A percentile compares a stretch with the other conserved stretches of the same genome.
Evolutionary conservation across 1,140 invertebrate genomes (phyloP).

Genomic region (Aphidius gifuensis): DNA sequence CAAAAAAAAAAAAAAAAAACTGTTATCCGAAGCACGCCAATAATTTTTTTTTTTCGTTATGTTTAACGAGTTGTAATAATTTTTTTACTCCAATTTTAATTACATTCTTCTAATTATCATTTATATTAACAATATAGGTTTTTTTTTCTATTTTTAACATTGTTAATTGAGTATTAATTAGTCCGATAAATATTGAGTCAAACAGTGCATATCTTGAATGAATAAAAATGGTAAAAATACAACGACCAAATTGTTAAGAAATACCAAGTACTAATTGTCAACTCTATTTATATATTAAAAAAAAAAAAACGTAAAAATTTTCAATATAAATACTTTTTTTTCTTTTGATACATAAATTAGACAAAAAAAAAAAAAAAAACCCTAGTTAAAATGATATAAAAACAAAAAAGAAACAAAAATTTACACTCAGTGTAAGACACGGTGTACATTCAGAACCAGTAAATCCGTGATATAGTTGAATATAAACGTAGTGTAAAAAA

Average conservation of each 20-base stretch:
- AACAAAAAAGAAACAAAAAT: constrained; percentile 1
- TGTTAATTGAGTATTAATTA: too few species aligned
- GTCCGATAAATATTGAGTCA: not conserved
- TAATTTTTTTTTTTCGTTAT: not conserved
- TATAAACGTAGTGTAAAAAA: constrained; percentile 16
- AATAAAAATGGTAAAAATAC: constrained; percentile 20
- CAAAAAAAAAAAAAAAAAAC: constrained; percentile 5
- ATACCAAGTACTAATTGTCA: constrained; percentile 20
- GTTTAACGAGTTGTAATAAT: too few species aligned
- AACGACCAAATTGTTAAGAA: constrained; percentile 29
- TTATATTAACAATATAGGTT: too few species aligned
- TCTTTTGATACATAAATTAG: too few species aligned
- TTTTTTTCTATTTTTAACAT: too few species aligned
- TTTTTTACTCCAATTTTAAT: too few species aligned
- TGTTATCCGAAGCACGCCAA: not conserved
- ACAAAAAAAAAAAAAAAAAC: too few species aligned
- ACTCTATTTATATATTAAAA: constrained; percentile 14
- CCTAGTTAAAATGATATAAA: not conserved
- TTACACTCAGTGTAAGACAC: constrained; percentile 27
- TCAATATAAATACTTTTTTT: too few species aligned
- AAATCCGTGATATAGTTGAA: constrained; percentile 44
- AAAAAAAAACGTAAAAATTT: too few species aligned
- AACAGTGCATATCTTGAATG: constrained; percentile 7
- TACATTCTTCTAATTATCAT: too few species aligned
- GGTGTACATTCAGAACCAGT: constrained; percentile 40